These are phyloP conservation scores for Helicolenus hilgendorfi DNA, from an alignment of 2,797 vertebrate genomes.

Conservation along the genomic window DNA sequence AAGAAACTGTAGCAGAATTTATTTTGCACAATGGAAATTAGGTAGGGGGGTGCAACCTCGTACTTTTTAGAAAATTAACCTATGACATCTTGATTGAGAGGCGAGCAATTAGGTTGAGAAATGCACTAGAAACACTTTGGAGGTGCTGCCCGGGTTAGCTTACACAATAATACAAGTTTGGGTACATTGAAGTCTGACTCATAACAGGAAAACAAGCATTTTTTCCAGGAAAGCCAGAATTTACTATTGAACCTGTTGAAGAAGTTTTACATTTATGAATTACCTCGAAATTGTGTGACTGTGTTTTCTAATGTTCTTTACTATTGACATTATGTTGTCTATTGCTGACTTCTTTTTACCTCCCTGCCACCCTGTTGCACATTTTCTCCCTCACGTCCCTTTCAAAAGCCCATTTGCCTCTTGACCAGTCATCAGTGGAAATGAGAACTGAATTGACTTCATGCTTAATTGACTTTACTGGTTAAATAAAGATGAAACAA, in stretches of 20 bases:
- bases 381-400: background rate
- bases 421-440: background rate
- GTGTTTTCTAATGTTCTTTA: background rate
- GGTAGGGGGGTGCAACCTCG: slow-evolving; percentile 26
- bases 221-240: background rate
- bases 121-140: background rate
- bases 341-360: background rate
- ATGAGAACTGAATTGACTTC: background rate
- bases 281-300: background rate
- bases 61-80: slow-evolving; percentile 67
- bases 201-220: background rate
- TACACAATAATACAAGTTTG: background rate
- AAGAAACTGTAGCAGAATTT: slow-evolving; percentile 34
- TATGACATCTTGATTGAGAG: slow-evolving; percentile 36
- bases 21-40: slow-evolving; percentile 44
- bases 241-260: background rate
- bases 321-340: background rate
- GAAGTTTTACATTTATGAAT: background rate
- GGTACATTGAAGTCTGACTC: background rate
- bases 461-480: background rate
- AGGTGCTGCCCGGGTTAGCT: background rate
- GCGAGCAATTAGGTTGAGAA: slow-evolving; percentile 18
- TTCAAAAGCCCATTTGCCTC: background rate
- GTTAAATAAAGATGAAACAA: background rate
- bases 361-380: no score